Evolutionary conservation across 2,113 vertebrate species (phyloP), one percentile per base, ranked within the genome.

Genomic region (Hipposideros armiger): DNA sequence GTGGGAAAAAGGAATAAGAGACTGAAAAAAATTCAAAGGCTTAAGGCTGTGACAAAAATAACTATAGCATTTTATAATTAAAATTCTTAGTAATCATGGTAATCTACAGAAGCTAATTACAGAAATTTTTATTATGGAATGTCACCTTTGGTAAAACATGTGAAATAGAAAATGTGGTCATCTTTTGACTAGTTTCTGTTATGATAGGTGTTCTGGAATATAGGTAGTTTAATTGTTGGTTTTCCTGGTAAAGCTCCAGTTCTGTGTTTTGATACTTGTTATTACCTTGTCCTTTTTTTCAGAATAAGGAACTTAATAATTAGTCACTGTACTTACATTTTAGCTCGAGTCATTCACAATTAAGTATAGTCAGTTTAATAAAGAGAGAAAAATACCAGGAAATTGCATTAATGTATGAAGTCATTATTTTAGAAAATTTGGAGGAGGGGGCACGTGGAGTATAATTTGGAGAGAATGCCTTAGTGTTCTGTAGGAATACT

Each of bases 301-400:
- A 84, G 78, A 93, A 56, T 87, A 87, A 42, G 95, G 54, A 93
- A 64, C 14, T 80, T 91, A 93, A 64, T 91, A 81, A 88, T 81
- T 91, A 96, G 40, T 66, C 24, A 87, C 1, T 90, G 32, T 93
- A 30, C 32, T 90, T 96, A 66, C 5, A 72, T 87, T 92, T 95
- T 95, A 87, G 47, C 76, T 91, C 28, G 82, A 77, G 62, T 80
- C 40, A 72, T 40, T 95, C 32, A 83, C 24, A 5, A 69, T 89
- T 94, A 40, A 54, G 13, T 69, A 26, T 92, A 60, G 16, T 56
- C 19, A 76, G 22, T 84, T 93, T 66, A 62, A 62, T 83, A 40
- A 80, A 87, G n/a, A 90, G n/a, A 90, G 26, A 80, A 86, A 95
- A 95, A 81, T 88, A 82, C 5, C 40, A 84, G 36, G 50, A 97